Evolutionary conservation across 2,797 vertebrate genomes (phyloP), one percentile per base, ranked within the genome.

Genomic region (Hypotaenidia philippensis): DNA sequence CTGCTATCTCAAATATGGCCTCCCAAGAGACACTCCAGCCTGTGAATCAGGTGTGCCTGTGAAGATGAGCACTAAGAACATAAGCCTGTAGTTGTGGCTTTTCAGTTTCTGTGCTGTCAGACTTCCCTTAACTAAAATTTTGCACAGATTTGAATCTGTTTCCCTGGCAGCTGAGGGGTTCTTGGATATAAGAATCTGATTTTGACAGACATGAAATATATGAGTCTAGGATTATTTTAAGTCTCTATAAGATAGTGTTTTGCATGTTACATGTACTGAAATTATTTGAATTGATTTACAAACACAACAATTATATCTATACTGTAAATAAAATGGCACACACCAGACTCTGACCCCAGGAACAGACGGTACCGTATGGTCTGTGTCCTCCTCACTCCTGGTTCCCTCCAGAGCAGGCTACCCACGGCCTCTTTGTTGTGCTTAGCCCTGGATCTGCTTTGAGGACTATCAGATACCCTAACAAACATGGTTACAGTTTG

Each of bases 21-120:
- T 92, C 91, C 71, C 75, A 87, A 86, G 91, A 96, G 87, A 89
- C 64, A 74, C 89, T 92, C 76, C 32, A 72, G n/a, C 26, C 53
- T 85, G 61, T 89, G 94, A 94, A 91, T 95, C 59, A 88, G 56
- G 41, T 63, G n/a, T 52, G 59, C n/a, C 40, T 89, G 45, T 96
- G 77, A 95, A 63, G 89, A 74, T 10, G 78, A 88, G 32, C 38
- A 66, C 60, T 88, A 82, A 77, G 60, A 64, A 55, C 25, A 45
- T 18, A 88, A 64, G 55, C 8, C 76, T 83, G 25, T 76, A 69
- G n/a, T 32, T 91, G 69, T 49, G 81, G 9, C 18, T 94, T 83
- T 81, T 69, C 83, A 22, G 61, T 87, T 79, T 88, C 85, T 95
- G 76, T 93, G 63, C 41, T 50, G 55, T 87, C 55, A 89, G 44